These are phyloP conservation scores for Pachyuromys duprasi DNA, from an alignment of 2,797 vertebrate genomes.

Conservation along the genomic window DNA sequence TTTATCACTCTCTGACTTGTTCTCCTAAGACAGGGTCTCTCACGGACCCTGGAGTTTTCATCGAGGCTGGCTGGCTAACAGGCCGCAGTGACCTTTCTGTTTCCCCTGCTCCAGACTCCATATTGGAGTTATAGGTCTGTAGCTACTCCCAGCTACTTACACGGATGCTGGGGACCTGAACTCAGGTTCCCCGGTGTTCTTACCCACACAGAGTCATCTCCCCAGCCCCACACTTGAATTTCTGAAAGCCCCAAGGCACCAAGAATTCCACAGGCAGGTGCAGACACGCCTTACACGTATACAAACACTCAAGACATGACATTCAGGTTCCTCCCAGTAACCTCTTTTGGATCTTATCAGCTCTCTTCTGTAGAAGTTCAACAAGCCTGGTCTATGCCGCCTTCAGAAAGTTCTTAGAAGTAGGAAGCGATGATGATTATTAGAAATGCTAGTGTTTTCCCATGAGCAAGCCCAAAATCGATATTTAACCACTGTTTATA, in stretches of 20 bases:
- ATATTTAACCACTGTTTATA: not conserved
- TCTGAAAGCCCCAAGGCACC: not conserved
- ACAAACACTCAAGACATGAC: too few species aligned
- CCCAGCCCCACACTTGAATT: not conserved
- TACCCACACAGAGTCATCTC: not conserved
- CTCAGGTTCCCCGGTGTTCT: too few species aligned
- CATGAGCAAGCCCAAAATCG: not conserved
- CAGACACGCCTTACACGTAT: rapidly evolving
- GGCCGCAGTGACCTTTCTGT: not conserved
- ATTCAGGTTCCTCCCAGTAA: not conserved
- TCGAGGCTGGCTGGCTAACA: not conserved
- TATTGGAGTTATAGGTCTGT: not conserved
- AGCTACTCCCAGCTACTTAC: not conserved
- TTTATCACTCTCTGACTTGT: not conserved
- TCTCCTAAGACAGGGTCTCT: not conserved
- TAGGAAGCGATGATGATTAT: constrained; percentile 50
- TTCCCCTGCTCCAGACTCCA: too few species aligned
- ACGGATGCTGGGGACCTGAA: not conserved
- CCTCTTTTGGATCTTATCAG: constrained; percentile 36
- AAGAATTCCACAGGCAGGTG: not conserved
- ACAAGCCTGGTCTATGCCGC: constrained; percentile 5
- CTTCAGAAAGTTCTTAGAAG: constrained; percentile 71
- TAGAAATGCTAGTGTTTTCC: constrained; percentile 24
- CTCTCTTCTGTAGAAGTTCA: not conserved
- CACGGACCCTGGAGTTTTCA: not conserved